phyloP scores from a whole-genome alignment of 2,797 vertebrate species.

The Tauraco hartlaubi region DNA sequence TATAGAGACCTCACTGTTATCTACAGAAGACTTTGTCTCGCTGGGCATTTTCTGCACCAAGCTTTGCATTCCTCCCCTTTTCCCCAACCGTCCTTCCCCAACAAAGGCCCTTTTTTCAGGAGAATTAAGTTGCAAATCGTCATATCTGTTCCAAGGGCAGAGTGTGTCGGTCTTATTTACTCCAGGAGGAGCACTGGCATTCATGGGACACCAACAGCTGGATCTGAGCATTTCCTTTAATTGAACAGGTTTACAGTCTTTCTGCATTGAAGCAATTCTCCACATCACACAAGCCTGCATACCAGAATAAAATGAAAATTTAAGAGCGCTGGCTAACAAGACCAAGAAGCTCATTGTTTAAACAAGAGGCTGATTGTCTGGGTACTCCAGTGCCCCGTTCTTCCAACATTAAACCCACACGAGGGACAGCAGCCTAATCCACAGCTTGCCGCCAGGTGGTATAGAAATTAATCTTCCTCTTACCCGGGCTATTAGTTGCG shows the following conservation, averaged over 20 bases:
- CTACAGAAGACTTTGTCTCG: neutral
- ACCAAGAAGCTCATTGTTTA: conserved; percentile 72
- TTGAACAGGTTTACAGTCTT: conserved; percentile 76
- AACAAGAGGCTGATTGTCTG: conserved; percentile 82
- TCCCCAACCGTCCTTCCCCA: neutral
- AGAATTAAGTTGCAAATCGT: conserved; percentile 11
- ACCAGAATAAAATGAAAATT: conserved; percentile 71
- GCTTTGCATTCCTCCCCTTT: conserved; percentile 47
- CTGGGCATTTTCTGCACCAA: conserved; percentile 31
- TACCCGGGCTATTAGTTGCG: conserved; percentile 63
- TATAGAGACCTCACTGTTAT: conserved; percentile 8
- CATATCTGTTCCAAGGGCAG: conserved; percentile 50
- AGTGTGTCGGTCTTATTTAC: conserved; percentile 41
- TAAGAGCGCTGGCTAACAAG: conserved; percentile 76
- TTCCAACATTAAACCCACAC: conserved; percentile 76
- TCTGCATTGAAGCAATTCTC: conserved; percentile 68
- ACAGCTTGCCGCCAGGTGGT: conserved; percentile 83
- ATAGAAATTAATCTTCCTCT: conserved; percentile 84
- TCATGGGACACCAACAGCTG: conserved; percentile 74
- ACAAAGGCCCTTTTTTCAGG: conserved; percentile 55
- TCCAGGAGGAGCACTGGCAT: conserved; percentile 57
- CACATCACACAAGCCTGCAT: conserved; percentile 76
- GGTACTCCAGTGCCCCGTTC: conserved; percentile 70
- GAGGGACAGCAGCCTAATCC: conserved; percentile 71
- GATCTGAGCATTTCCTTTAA: conserved; percentile 77